Evolutionary conservation across 2,888 invertebrate genomes (phyloP), one percentile per base, ranked within the genome.

Genomic region (Neoascia interrupta): DNA sequence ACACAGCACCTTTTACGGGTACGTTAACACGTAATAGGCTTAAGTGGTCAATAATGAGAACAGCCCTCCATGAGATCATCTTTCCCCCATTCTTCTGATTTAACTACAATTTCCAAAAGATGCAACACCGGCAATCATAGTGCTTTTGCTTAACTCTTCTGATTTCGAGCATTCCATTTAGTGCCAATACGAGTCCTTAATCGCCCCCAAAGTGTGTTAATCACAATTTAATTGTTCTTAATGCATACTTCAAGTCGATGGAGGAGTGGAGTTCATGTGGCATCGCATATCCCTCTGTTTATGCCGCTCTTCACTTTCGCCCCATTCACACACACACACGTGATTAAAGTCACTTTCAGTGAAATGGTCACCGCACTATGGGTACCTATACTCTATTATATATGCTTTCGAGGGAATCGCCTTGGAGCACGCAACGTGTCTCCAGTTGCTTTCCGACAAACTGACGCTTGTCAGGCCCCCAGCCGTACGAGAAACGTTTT

Each of bases 321-420:
- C 31, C 3, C 26, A 5, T 5, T 26, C 31, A 45, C 45, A 64
- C 43, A 58, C 11, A 31, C 51, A 70, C 51, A 63, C 75, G 64
- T 64, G 45, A 70, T 63, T 45, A 34, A 54, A 60, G 39, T 47
- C 39, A 70, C 15, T 70, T 69, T 56, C 26, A 60, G 18, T 47
- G 36, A 76, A 72, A 66, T 72, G 58, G 72, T 63, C 64, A 76
- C 21, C 56, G 15, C 49, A 43, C 36, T 61, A 34, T 6, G 47
- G 13, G 34, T 15, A 36, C 43, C 26, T 47, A n/a, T 39, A 18
- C 45, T 1, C 39, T 8, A 1, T 16, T 4, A n/a, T n/a, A n/a
- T n/a, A n/a, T n/a, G 8, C 39, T 1, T 13, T 3, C 15, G 23
- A 15, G 39, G 13, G 41, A 47, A 68, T 68, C 13, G 39, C 31